phyloP scores from a whole-genome alignment of 64 coral and sea anemone genomes.

The Catalaphyllia jardinei region DNA sequence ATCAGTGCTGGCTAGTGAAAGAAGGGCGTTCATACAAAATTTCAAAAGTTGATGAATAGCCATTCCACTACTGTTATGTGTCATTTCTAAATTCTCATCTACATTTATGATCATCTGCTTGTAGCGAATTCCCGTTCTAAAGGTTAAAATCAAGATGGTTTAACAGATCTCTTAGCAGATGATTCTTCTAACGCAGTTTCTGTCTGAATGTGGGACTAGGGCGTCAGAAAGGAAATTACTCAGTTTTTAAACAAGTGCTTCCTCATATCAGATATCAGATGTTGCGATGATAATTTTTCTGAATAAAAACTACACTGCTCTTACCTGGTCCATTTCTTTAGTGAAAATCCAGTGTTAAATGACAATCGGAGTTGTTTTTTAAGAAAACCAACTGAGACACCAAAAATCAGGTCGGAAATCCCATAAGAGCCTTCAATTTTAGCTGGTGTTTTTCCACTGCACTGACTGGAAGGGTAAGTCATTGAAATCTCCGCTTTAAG shows the following conservation, averaged over 20 bases:
- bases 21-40: no score
- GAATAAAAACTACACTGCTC: background rate
- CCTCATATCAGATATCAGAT: background rate
- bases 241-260: background rate
- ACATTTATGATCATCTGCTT: no score
- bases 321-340: background rate
- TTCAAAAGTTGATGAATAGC: no score
- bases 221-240: background rate
- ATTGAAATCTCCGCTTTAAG: conserved; percentile 14
- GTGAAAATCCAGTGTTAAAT: background rate
- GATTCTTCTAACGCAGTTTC: no score
- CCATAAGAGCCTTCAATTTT: conserved; percentile 1
- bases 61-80: no score
- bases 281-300: background rate
- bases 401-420: background rate
- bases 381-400: conserved; percentile 12
- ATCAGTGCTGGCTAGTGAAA: no score
- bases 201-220: no score
- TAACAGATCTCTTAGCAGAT: no score
- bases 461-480: background rate
- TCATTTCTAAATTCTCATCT: no score
- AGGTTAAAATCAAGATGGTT: no score
- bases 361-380: background rate
- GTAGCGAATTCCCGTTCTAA: no score
- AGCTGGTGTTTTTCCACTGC: background rate